Base-by-base conservation (phyloP, 2,113 vertebrate genomes). In the Verasper variegatus region DNA sequence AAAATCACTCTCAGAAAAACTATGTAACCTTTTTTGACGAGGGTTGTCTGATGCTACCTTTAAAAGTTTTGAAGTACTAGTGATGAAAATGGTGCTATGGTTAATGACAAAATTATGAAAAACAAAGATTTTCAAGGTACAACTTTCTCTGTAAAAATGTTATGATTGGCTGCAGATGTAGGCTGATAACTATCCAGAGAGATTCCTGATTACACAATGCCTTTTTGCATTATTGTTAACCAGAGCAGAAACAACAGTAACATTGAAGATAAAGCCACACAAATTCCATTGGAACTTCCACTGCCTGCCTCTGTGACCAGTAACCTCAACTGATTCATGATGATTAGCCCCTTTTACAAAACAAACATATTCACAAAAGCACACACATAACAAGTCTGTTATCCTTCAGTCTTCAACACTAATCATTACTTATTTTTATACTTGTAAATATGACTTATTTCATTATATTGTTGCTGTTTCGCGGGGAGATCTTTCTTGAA, bases 201-300 rank as follows among this genome's bases (percentile, higher is more conserved):
- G 49, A 26, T 73, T 76, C 23, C 74, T 0, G 4, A 4, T 40
- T 24, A 13, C n/a, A 27, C 47, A 76, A 81, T 12, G 18, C 27
- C 27, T 3, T 27, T 27, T 27, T 27, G 27, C 27, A 27, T 27
- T 27, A 27, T 27, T 27, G 27, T 27, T 27, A 27, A 5, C 27
- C 27, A 27, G 27, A 27, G 27, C 4, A 27, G 27, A 27, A 27
- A 27, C 21, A 75, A 15, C 45, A 14, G 3, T 49, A 15, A 14
- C 47, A 15, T 49, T 40, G 37, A 40, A 40, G 2, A 40, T 18
- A 47, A 12, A 47, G 2, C 42, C 11, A 47, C 11, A 47, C 42
- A 47, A 47, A 12, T 47, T 47, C 14, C 42, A 47, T 47, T 13
- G 42, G 42, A 18, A 51, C 47, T 51, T 18, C 47, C 47, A 20